These are phyloP conservation scores for Choloepus didactylus DNA, from an alignment of 2,797 vertebrate species.

Conservation along the genomic window DNA sequence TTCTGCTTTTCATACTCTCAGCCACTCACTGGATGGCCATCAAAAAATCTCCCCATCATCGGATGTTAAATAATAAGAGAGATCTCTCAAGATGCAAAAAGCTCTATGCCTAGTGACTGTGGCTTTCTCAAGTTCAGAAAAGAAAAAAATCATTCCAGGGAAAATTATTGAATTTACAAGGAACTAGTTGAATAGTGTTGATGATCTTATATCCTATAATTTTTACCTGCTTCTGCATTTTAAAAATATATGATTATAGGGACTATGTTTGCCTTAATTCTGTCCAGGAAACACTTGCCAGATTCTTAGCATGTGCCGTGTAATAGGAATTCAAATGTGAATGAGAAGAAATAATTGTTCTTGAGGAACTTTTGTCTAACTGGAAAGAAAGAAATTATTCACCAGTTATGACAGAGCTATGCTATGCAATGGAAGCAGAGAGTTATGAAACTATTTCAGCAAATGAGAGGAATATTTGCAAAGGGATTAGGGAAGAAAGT, in stretches of 20 bases:
- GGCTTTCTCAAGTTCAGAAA: neutral
- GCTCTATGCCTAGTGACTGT: neutral
- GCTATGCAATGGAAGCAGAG: neutral
- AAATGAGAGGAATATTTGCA: neutral
- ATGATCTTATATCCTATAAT: neutral
- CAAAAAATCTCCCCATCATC: neutral
- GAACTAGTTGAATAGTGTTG: neutral
- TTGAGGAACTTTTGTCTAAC: neutral
- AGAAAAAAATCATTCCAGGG: neutral
- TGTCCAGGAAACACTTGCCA: neutral
- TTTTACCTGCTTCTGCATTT: slow-evolving; percentile 6
- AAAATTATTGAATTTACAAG: neutral
- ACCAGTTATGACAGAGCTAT: neutral
- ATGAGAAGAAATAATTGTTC: neutral
- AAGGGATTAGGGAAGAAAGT: neutral
- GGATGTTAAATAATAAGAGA: neutral
- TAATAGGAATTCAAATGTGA: neutral
- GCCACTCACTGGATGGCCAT: neutral
- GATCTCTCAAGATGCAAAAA: neutral
- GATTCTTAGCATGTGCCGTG: neutral
- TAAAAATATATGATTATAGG: neutral
- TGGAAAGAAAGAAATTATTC: slow-evolving; percentile 29
- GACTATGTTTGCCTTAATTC: slow-evolving; percentile 50
- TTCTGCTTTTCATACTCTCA: neutral
- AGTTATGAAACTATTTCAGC: neutral